A percentile compares a stretch with the other conserved stretches of the same genome.
phyloP scores from a whole-genome alignment of 2,113 vertebrate genomes.

The Pyrgilauda ruficollis region DNA sequence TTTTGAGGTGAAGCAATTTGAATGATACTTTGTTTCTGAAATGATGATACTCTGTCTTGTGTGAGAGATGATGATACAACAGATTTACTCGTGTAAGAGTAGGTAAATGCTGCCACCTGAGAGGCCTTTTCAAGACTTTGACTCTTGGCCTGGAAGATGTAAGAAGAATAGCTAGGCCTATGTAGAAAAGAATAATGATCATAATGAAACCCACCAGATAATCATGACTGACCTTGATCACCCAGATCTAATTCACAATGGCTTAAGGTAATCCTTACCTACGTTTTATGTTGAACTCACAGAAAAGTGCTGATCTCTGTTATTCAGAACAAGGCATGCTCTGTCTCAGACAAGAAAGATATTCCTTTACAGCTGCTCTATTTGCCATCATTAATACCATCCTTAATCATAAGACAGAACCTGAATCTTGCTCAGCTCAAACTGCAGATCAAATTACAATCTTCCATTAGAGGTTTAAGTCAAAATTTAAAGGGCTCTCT shows the following conservation, averaged over 20 bases:
- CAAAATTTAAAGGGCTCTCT: neutral
- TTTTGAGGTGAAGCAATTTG: neutral
- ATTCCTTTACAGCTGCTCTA: neutral
- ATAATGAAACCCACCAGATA: neutral
- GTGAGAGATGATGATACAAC: neutral
- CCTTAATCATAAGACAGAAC: neutral
- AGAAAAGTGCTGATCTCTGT: neutral
- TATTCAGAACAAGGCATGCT: neutral
- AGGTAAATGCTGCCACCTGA: neutral
- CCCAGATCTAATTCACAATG: neutral
- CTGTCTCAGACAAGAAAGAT: neutral
- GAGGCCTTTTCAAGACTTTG: neutral
- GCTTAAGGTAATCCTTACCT: neutral
- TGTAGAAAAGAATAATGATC: neutral
- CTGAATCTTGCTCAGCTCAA: neutral
- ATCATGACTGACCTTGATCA: neutral
- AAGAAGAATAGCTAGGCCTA: neutral
- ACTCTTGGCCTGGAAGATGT: neutral
- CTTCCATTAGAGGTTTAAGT: neutral
- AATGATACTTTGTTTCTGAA: neutral
- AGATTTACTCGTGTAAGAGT: neutral
- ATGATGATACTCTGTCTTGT: neutral
- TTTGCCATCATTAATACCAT: neutral
- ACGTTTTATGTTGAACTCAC: neutral
- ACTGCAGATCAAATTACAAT: neutral